phyloP scores from a whole-genome alignment of 2,113 vertebrate species.

The Struthio camelus region DNA sequence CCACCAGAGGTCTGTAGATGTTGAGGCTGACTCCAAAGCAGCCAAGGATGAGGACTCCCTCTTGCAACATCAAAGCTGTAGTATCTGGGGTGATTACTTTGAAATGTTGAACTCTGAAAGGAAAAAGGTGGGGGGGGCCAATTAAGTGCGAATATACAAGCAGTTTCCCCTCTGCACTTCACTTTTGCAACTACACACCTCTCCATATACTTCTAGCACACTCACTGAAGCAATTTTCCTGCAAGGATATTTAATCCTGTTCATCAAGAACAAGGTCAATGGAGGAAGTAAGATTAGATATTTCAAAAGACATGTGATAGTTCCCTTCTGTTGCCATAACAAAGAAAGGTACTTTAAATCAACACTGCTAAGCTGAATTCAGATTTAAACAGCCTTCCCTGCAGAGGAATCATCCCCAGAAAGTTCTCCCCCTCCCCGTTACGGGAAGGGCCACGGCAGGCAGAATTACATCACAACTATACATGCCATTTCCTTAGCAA shows the following conservation, averaged over 20 bases:
- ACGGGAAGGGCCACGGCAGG: neutral
- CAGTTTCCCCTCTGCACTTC: neutral
- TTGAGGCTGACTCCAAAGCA: neutral
- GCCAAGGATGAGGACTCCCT: neutral
- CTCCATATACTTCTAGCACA: neutral
- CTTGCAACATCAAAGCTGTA: neutral
- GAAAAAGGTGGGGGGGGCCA: neutral
- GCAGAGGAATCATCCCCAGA: neutral
- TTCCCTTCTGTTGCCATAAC: constrained; percentile 27
- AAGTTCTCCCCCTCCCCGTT: neutral
- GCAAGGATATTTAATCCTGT: constrained; percentile 46
- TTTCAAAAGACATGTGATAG: neutral
- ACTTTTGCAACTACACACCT: neutral
- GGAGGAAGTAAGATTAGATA: constrained; percentile 23
- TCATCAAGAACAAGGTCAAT: constrained; percentile 11
- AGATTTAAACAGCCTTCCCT: neutral
- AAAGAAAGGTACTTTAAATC: constrained; percentile 12
- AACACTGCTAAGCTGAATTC: neutral
- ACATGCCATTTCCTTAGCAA: constrained; percentile 59
- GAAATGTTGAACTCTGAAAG: neutral
- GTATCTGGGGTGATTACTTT: neutral
- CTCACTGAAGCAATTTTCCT: constrained; percentile 19
- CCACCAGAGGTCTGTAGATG: neutral
- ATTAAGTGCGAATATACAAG: neutral
- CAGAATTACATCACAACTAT: neutral